phyloP scores from a whole-genome alignment of 2,113 vertebrate genomes.

The Chascanopsetta lugubris region DNA sequence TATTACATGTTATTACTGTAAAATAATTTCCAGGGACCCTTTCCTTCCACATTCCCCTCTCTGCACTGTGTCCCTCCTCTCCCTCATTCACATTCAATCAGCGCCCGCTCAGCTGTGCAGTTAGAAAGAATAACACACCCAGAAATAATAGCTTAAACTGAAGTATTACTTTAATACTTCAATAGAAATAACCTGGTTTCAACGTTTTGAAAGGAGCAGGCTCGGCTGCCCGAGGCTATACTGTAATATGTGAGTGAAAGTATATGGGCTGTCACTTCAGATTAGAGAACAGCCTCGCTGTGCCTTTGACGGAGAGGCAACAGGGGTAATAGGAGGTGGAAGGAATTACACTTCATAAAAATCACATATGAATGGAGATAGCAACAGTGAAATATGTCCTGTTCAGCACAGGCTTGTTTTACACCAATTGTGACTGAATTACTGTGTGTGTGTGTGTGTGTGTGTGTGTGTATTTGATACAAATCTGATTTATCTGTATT shows the following conservation, averaged over 20 bases:
- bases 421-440: conserved; percentile 69
- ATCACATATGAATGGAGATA: conserved; percentile 89
- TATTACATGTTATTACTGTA: neutral
- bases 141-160: conserved; percentile 98
- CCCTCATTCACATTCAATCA: conserved; percentile 37
- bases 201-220: conserved; percentile 95
- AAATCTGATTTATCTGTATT: neutral
- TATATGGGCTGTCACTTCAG: conserved; percentile 97
- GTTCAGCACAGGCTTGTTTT: conserved; percentile 53
- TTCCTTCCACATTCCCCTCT: conserved; percentile 6
- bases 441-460: conserved; percentile 63
- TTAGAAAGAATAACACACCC: conserved; percentile 47
- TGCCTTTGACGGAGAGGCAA: conserved; percentile 93
- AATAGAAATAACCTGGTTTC: conserved; percentile 99
- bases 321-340: conserved; percentile 93
- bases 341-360: conserved; percentile 97
- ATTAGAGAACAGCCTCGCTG: conserved; percentile 94
- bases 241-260: conserved; percentile 96
- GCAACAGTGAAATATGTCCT: conserved; percentile 56
- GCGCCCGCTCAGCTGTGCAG: conserved; percentile 49
- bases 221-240: conserved; percentile 91
- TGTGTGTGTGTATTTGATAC: conserved; percentile 15
- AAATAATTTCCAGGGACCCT: neutral
- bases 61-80: conserved; percentile 3
- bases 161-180: conserved; percentile 99